Evolutionary conservation across 2,888 invertebrate species (phyloP).

Genomic region (Cosmorhoe ocellata): DNA sequence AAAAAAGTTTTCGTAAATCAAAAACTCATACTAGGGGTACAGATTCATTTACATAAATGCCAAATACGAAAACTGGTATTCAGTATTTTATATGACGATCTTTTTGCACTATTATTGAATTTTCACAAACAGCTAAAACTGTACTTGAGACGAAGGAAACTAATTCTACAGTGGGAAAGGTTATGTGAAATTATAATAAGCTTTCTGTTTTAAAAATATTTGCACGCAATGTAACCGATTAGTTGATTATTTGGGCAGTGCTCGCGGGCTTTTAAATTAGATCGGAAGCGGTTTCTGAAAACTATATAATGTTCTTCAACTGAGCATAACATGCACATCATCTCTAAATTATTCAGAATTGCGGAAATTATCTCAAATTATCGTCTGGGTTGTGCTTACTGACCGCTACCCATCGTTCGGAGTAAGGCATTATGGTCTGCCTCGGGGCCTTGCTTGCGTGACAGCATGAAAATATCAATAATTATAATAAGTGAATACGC

Average conservation of each 20-base stretch:
- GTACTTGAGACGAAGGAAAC: no score
- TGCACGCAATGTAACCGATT: constrained; percentile 26
- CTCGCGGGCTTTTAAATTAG: constrained; percentile 46
- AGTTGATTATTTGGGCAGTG: constrained; percentile 39
- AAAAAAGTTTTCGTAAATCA: no score
- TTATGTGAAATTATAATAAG: constrained; percentile 15
- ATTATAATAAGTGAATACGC: constrained; percentile 62
- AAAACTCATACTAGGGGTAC: no score
- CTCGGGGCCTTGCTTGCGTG: constrained; percentile 63
- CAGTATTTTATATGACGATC: no score
- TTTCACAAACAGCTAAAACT: no score
- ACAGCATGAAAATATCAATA: constrained; percentile 72
- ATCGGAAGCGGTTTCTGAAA: constrained; percentile 49
- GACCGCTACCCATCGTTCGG: constrained; percentile 60
- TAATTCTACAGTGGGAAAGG: constrained; percentile 25
- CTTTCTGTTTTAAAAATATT: constrained; percentile 13
- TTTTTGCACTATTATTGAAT: no score
- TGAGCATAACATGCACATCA: constrained; percentile 70
- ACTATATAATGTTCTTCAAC: constrained; percentile 58
- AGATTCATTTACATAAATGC: no score
- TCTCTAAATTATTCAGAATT: constrained; percentile 72
- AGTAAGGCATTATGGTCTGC: constrained; percentile 53
- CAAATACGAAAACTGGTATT: no score
- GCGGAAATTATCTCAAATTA: constrained; percentile 78
- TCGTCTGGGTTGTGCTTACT: constrained; percentile 60